A percentile compares a stretch with the other conserved stretches of the same genome.
These are phyloP conservation scores for Dendrolimus pini DNA, from an alignment of 2,888 invertebrate genomes.

Conservation along the genomic window DNA sequence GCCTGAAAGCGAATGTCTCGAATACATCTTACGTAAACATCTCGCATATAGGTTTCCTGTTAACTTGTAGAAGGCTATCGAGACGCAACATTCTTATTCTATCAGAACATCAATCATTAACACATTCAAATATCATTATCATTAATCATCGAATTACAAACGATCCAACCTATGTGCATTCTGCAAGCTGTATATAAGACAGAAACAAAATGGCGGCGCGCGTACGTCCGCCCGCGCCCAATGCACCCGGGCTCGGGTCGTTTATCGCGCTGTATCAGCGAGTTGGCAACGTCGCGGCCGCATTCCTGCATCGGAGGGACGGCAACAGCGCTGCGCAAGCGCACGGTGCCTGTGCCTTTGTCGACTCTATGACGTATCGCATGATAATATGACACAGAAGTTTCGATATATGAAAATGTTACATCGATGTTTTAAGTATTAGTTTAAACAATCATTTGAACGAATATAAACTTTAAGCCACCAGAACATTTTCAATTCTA, in stretches of 20 bases:
- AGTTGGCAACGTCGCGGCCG: slow-evolving; percentile 62
- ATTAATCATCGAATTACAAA: slow-evolving; percentile 10
- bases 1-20: too few species aligned
- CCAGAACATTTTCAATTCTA: too few species aligned
- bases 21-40: too few species aligned
- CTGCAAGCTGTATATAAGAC: slow-evolving; percentile 29
- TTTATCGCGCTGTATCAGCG: slow-evolving; percentile 37
- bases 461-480: too few species aligned
- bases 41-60: too few species aligned
- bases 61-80: too few species aligned
- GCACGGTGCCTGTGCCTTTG: slow-evolving; percentile 54
- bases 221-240: slow-evolving; percentile 41
- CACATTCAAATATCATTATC: neutral
- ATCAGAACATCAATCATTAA: neutral
- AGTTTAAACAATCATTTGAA: neutral
- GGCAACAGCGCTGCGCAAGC: slow-evolving; percentile 66
- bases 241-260: slow-evolving; percentile 53
- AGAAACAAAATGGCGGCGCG: slow-evolving; percentile 49
- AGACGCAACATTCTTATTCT: neutral
- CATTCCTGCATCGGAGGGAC: slow-evolving; percentile 50
- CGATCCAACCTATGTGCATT: slow-evolving; percentile 5
- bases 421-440: neutral
- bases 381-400: slow-evolving; percentile 38
- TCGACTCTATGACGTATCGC: slow-evolving; percentile 46
- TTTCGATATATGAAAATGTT: neutral